Conservation (phyloP, 2,113 vertebrate genomes). For the Actenoides lindsayi region DNA sequence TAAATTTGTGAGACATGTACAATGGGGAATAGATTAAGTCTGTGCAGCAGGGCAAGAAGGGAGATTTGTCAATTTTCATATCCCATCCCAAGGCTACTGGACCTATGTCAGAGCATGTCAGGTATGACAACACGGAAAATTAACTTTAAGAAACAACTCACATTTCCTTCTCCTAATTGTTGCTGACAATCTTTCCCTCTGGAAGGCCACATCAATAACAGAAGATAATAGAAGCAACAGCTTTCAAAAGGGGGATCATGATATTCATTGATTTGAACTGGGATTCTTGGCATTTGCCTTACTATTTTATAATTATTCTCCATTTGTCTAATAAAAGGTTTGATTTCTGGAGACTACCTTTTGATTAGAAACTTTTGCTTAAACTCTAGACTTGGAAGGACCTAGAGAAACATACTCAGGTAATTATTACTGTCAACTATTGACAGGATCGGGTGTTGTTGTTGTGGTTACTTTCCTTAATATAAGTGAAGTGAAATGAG, state of each 20-base stretch:
- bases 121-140: not conserved
- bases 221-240: not conserved
- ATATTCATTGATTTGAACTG: not conserved
- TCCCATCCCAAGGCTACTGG: not conserved
- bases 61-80: not conserved
- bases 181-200: not conserved
- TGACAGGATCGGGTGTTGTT: accelerated
- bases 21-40: not conserved
- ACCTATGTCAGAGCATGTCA: not conserved
- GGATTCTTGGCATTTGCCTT: not conserved
- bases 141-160: not conserved
- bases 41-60: not conserved
- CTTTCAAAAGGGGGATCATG: not conserved
- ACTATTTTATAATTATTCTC: not conserved
- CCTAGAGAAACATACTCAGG: not conserved
- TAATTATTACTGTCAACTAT: not conserved
- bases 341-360: not conserved
- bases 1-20: not conserved
- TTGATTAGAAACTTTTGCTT: not conserved
- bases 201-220: not conserved
- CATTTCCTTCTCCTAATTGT: not conserved
- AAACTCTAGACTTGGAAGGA: not conserved
- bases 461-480: not conserved
- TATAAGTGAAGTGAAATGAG: not conserved
- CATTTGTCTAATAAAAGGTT: not conserved